Percentiles rank a stretch among this genome's conserved stretches.
Evolutionary conservation across 2,797 vertebrate species (phyloP).

Genomic region (Coreius guichenoti): DNA sequence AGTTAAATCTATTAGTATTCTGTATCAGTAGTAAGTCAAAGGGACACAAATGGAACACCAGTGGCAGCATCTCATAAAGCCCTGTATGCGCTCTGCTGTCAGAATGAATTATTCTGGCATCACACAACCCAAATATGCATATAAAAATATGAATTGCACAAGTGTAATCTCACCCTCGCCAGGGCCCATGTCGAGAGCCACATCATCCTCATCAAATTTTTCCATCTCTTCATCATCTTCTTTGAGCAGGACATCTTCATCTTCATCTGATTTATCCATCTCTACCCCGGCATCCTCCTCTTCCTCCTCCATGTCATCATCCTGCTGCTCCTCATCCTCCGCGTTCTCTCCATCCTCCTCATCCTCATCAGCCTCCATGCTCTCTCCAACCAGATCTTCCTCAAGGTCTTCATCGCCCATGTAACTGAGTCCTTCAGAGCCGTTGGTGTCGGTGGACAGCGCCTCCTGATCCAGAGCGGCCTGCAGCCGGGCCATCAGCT

Average conservation of each 20-base stretch:
- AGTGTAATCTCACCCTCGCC: slow-evolving; percentile 82
- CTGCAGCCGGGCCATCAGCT: slow-evolving; percentile 96
- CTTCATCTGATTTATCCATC: slow-evolving; percentile 66
- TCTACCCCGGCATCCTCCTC: slow-evolving; percentile 72
- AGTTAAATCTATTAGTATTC: neutral
- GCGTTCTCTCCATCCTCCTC: slow-evolving; percentile 43
- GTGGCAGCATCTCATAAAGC: neutral
- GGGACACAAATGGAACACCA: neutral
- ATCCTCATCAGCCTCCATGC: slow-evolving; percentile 71
- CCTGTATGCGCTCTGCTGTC: slow-evolving; percentile 22
- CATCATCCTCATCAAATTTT: slow-evolving; percentile 82
- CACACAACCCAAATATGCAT: neutral
- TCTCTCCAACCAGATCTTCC: slow-evolving; percentile 77
- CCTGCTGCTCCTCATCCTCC: slow-evolving; percentile 71
- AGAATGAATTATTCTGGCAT: slow-evolving; percentile 15
- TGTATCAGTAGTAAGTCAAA: neutral
- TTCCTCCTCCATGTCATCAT: slow-evolving; percentile 82
- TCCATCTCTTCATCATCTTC: slow-evolving; percentile 54
- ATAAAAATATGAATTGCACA: slow-evolving; percentile 76
- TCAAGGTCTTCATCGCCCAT: slow-evolving; percentile 71
- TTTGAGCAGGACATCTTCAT: slow-evolving; percentile 69
- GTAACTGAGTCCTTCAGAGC: slow-evolving; percentile 57
- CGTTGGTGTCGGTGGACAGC: slow-evolving; percentile 68
- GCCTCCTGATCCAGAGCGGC: slow-evolving; percentile 89
- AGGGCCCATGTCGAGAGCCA: slow-evolving; percentile 69